Conservation (phyloP, 35 echinoderm and acorn worm species). For the Nesometra sesokonis region DNA sequence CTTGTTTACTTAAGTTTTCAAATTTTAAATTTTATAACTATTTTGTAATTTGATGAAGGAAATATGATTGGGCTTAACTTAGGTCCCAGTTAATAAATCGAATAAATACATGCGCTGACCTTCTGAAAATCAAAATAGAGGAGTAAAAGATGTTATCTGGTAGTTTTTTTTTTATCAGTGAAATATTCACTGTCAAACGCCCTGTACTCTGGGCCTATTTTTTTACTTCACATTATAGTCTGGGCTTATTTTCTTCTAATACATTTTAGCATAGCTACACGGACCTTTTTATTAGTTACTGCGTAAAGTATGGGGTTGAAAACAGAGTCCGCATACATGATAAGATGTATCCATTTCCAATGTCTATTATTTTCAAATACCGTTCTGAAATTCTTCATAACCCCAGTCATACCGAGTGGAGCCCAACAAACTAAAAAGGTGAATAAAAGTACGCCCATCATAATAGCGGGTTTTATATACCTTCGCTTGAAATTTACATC, state of each 20-base stretch:
- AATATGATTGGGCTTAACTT: too few relatives aligned
- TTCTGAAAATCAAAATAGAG: too few relatives aligned
- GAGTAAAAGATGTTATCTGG: too few relatives aligned
- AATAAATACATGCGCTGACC: too few relatives aligned
- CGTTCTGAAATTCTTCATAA: neutral
- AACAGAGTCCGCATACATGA: neutral
- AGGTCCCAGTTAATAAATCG: too few relatives aligned
- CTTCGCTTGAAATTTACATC: neutral
- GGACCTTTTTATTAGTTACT: neutral
- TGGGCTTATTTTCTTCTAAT: neutral
- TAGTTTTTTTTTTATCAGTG: too few relatives aligned
- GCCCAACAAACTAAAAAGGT: neutral
- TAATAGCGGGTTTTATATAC: neutral
- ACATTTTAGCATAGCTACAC: neutral
- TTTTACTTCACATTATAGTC: too few relatives aligned
- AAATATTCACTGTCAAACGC: too few relatives aligned
- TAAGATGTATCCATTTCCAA: neutral
- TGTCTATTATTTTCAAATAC: neutral
- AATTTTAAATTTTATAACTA: too few relatives aligned
- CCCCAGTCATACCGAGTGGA: neutral
- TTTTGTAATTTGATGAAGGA: too few relatives aligned
- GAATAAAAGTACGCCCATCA: neutral
- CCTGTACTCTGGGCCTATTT: too few relatives aligned
- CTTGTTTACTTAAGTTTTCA: too few relatives aligned
- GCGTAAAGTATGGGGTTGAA: neutral